phyloP scores from a whole-genome alignment of 2,888 invertebrate species.

The Monopis laevigella region DNA sequence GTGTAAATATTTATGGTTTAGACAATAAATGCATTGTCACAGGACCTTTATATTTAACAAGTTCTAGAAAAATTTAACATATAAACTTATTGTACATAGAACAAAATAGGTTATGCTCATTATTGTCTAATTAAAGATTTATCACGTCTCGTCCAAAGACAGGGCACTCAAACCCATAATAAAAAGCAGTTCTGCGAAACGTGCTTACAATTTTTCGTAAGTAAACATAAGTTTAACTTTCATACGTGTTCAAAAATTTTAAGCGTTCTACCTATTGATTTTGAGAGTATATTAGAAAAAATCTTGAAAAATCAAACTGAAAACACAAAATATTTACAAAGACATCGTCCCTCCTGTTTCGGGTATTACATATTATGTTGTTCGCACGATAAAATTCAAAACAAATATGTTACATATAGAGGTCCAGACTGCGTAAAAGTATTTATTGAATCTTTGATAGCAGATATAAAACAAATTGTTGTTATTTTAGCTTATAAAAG shows the following conservation, averaged over 20 bases:
- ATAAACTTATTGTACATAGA: no score
- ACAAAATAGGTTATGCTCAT: no score
- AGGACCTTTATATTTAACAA: not conserved
- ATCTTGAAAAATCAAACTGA: not conserved
- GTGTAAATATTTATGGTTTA: slow-evolving; percentile 9
- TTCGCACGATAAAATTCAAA: not conserved
- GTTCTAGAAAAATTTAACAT: not conserved
- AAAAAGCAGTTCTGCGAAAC: not conserved
- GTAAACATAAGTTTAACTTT: not conserved
- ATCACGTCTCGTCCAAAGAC: not conserved
- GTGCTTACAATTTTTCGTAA: not conserved
- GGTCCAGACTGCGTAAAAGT: slow-evolving; percentile 1
- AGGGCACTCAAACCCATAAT: not conserved
- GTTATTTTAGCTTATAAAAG: not conserved
- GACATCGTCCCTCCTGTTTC: not conserved
- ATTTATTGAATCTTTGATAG: slow-evolving; percentile 1
- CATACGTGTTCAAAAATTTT: slow-evolving; percentile 7
- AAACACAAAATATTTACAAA: not conserved
- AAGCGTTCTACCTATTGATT: slow-evolving; percentile 4
- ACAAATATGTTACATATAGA: slow-evolving; percentile 5
- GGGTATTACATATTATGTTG: not conserved
- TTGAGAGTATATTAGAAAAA: slow-evolving; percentile 4
- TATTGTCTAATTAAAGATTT: no score
- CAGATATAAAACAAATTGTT: slow-evolving; percentile 1
- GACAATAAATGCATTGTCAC: not conserved